Base-by-base conservation (phyloP, 2,888 invertebrate species). In the Neoaliturus tenellus region DNA sequence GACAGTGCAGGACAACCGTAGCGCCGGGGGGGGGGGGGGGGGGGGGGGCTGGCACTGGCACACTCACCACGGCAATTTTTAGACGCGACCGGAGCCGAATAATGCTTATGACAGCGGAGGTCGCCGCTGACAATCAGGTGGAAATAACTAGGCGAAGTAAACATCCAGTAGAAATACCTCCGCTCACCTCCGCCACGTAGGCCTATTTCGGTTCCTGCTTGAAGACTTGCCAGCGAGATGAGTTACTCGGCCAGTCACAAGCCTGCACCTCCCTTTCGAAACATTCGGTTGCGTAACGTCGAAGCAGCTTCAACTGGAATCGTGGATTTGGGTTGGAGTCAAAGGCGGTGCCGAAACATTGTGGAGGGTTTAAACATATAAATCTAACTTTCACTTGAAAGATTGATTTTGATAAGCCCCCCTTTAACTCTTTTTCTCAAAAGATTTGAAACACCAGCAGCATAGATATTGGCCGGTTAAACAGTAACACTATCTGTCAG, bases 31-130 rank as follows among this genome's bases (percentile, higher is more conserved):
- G 6, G n/a, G 14, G n/a, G n/a, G 14, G 62, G 23, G 67, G 17
- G 35, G 33, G 35, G 39, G n/a, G 71, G 28, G 5, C 25, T 23
- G 23, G n/a, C 10, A n/a, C 62, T 62, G 62, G 62, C 62, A 62
- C 62, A 28, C 28, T 31, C 28, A 31, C 62, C 35, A 20, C 33
- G 39, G 39, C 71, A 71, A 71, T 71, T 71, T 71, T 71, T 71
- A 71, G 71, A 71, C 20, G 39, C 67, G 33, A 14, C 35, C 67
- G 33, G 67, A 39, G 20, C 23, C 35, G 17, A 71, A 71, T 20
- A 71, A n/a, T 71, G 28, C 41, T 71, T 71, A 35, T 67, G 41
- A 71, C 71, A 71, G 10, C 23, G 6, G 23, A 71, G 71, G 71
- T 71, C 39, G 71, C 3, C 39, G 6, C 33, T 35, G 51, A 67